These are phyloP conservation scores for Macrochelys suwanniensis DNA, from an alignment of 2,797 vertebrate species.

Conservation along the genomic window DNA sequence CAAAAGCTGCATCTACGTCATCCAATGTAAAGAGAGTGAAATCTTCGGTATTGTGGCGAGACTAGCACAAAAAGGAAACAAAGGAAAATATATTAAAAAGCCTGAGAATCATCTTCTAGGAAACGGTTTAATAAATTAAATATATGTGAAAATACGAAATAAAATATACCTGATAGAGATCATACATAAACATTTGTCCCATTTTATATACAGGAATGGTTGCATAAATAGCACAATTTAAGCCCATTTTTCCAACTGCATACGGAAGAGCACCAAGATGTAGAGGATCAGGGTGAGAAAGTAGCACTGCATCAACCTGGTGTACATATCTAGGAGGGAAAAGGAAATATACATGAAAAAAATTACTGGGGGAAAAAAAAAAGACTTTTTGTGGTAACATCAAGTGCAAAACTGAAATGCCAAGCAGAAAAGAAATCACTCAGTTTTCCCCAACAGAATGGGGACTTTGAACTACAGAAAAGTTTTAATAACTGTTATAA, in stretches of 20 bases:
- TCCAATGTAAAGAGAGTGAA: conserved; percentile 96
- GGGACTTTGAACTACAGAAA: not conserved
- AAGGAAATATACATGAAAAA: not conserved
- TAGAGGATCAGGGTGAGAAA: conserved; percentile 96
- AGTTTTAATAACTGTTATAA: not conserved
- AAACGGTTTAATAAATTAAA: not conserved
- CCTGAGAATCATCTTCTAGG: not conserved
- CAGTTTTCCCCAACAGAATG: not conserved
- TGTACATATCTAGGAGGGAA: conserved; percentile 90
- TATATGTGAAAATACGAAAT: not conserved
- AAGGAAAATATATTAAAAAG: conserved; percentile 26
- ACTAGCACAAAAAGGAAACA: conserved; percentile 81
- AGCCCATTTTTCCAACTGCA: conserved; percentile 96
- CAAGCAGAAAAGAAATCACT: not conserved
- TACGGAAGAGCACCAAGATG: conserved; percentile 96
- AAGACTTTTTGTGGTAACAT: not conserved
- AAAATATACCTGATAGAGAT: conserved; percentile 93
- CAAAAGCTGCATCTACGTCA: conserved; percentile 97
- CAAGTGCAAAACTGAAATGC: not conserved
- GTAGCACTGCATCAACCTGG: conserved; percentile 96
- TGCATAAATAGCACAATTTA: conserved; percentile 98
- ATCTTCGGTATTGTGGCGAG: conserved; percentile 98
- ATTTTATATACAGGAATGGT: conserved; percentile 99
- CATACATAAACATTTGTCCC: conserved; percentile 99
- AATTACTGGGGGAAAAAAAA: not conserved